phyloP scores from a whole-genome alignment of 2,888 invertebrate genomes.

The Anaspis maculata region DNA sequence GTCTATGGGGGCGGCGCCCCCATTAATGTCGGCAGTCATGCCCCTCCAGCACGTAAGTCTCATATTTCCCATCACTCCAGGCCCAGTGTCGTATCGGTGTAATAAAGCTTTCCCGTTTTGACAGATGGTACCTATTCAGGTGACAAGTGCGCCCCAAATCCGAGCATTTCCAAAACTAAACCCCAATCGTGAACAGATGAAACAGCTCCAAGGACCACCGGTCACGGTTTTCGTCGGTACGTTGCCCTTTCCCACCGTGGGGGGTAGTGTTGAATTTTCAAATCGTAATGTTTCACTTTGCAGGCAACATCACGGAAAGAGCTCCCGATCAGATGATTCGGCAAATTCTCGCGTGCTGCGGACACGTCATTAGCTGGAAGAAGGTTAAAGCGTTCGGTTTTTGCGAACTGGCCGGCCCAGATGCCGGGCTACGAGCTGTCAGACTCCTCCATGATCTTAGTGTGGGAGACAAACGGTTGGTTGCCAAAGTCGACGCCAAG shows the following conservation, averaged over 20 bases:
- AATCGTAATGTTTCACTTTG: constrained; percentile 7
- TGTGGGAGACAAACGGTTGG: constrained; percentile 87
- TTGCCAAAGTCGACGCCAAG: constrained; percentile 96
- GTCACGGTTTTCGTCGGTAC: constrained; percentile 95
- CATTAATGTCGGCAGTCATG: constrained; percentile 63
- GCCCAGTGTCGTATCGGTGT: background rate
- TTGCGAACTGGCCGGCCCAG: constrained; percentile 93
- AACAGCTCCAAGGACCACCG: constrained; percentile 64
- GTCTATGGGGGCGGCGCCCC: constrained; percentile 59
- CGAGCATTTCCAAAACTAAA: constrained; percentile 39
- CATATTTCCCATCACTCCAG: background rate
- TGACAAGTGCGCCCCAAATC: constrained; percentile 40
- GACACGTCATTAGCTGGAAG: constrained; percentile 94
- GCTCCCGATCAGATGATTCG: constrained; percentile 94
- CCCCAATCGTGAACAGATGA: constrained; percentile 37
- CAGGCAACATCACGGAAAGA: constrained; percentile 83
- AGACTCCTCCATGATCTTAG: constrained; percentile 85
- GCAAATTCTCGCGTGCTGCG: constrained; percentile 86
- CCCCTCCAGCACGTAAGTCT: constrained; percentile 65
- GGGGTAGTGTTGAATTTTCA: too few species aligned
- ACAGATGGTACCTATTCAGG: constrained; percentile 49
- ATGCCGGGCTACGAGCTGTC: constrained; percentile 91
- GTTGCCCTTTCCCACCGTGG: too few species aligned
- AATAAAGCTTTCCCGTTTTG: constrained; percentile 21
- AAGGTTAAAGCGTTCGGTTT: constrained; percentile 96